Percentiles rank a stretch among this genome's conserved stretches.
Conservation (phyloP, 2,888 invertebrate genomes). For the Papilio protenor region DNA sequence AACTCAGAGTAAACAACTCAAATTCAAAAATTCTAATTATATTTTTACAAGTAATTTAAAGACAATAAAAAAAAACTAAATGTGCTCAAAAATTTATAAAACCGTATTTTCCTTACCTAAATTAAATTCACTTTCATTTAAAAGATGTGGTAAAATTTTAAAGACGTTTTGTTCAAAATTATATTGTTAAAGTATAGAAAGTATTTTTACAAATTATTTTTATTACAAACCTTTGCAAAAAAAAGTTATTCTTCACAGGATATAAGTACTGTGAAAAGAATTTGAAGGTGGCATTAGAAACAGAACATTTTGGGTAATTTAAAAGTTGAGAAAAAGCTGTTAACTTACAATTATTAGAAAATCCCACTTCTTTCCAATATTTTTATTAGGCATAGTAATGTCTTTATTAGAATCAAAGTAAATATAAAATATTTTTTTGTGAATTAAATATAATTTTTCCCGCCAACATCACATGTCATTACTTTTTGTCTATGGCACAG, state of each 20-base stretch:
- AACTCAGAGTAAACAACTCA: background rate
- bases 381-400: too few species aligned
- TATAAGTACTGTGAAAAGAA: background rate
- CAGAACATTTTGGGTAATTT: too few species aligned
- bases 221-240: background rate
- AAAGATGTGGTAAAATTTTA: too few species aligned
- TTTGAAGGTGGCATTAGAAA: background rate
- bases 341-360: too few species aligned
- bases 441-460: background rate
- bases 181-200: too few species aligned
- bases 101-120: background rate
- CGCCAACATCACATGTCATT: background rate
- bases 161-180: too few species aligned
- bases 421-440: background rate
- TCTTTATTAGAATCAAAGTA: background rate
- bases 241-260: background rate
- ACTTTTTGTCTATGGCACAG: slow-evolving; percentile 10
- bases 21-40: background rate
- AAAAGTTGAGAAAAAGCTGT: too few species aligned
- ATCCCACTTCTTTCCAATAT: too few species aligned
- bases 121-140: too few species aligned
- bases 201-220: too few species aligned
- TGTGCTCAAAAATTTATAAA: background rate
- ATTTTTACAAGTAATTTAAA: background rate
- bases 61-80: background rate